Conservation (phyloP, 2,888 invertebrate species). For the Pachymerium ferrugineum region DNA sequence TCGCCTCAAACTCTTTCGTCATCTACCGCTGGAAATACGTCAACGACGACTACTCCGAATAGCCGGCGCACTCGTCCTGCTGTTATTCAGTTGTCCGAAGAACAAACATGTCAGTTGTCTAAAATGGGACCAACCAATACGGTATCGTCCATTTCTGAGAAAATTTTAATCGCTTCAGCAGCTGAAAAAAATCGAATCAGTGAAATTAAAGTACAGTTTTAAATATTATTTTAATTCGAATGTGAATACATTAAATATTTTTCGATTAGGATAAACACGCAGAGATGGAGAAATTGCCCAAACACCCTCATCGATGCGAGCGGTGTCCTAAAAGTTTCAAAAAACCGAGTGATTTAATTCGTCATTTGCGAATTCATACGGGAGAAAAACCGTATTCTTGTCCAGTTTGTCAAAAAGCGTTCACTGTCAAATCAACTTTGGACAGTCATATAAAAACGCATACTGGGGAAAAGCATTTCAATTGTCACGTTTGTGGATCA, state of each 20-base stretch:
- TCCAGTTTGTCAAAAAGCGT: conserved; percentile 47
- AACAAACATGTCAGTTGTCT: conserved; percentile 41
- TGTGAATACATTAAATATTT: not conserved
- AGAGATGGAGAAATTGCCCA: conserved; percentile 37
- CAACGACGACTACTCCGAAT: not conserved
- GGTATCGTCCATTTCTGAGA: conserved; percentile 44
- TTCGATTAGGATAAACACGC: conserved; percentile 34
- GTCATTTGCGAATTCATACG: conserved; percentile 51
- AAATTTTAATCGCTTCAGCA: conserved; percentile 46
- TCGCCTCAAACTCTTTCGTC: not conserved
- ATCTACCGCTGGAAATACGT: not conserved
- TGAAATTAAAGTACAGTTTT: conserved; percentile 43
- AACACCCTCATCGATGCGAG: conserved; percentile 44
- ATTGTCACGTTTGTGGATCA: conserved; percentile 48
- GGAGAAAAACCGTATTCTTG: conserved; percentile 51
- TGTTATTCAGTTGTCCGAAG: conserved; percentile 42
- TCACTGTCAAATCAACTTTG: conserved; percentile 62
- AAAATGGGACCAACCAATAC: conserved; percentile 36
- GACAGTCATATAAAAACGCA: conserved; percentile 49
- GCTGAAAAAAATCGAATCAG: conserved; percentile 45
- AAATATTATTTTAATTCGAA: no score
- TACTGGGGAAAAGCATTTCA: conserved; percentile 44
- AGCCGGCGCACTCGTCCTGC: conserved; percentile 27
- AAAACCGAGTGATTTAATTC: conserved; percentile 49
- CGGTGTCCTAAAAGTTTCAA: conserved; percentile 49